A percentile compares a stretch with the other conserved stretches of the same genome.
Evolutionary conservation across 2,888 invertebrate species (phyloP).

Genomic region (Helicoverpa assulta): DNA sequence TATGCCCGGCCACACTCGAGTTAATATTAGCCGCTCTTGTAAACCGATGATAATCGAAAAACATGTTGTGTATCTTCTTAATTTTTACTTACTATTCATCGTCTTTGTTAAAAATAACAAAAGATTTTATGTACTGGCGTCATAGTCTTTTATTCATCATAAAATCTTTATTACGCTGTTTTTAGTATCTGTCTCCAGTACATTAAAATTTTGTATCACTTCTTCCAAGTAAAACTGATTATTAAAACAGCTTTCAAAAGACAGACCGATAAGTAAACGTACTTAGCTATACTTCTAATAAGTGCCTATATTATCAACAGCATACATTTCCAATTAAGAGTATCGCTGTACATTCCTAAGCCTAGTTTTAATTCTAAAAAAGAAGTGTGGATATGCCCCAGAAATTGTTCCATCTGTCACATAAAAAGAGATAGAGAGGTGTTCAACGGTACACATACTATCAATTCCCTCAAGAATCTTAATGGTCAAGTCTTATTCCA

Average conservation of each 20-base stretch:
- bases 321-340: neutral
- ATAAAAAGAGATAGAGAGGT: slow-evolving; percentile 20
- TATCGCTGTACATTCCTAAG: neutral
- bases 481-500: slow-evolving; percentile 33
- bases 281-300: slow-evolving; percentile 9
- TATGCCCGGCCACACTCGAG: slow-evolving; percentile 31
- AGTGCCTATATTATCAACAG: neutral
- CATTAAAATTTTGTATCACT: slow-evolving; percentile 3
- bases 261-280: slow-evolving; percentile 32
- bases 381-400: slow-evolving; percentile 5
- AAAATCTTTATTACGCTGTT: slow-evolving; percentile 8
- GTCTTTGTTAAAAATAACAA: slow-evolving; percentile 36
- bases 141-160: neutral
- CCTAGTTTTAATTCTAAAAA: neutral
- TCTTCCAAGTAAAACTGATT: slow-evolving; percentile 15
- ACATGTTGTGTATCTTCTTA: slow-evolving; percentile 33
- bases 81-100: slow-evolving; percentile 20
- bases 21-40: slow-evolving; percentile 30
- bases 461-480: slow-evolving; percentile 7
- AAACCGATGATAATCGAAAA: slow-evolving; percentile 33
- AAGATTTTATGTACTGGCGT: slow-evolving; percentile 23
- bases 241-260: slow-evolving; percentile 14
- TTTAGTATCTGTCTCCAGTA: slow-evolving; percentile 24
- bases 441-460: slow-evolving; percentile 3
- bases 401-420: slow-evolving; percentile 23